Percentiles rank a stretch among this genome's conserved stretches.
These are phyloP conservation scores for Chironomus tentans DNA, from an alignment of 2,888 invertebrate species.

Conservation along the genomic window DNA sequence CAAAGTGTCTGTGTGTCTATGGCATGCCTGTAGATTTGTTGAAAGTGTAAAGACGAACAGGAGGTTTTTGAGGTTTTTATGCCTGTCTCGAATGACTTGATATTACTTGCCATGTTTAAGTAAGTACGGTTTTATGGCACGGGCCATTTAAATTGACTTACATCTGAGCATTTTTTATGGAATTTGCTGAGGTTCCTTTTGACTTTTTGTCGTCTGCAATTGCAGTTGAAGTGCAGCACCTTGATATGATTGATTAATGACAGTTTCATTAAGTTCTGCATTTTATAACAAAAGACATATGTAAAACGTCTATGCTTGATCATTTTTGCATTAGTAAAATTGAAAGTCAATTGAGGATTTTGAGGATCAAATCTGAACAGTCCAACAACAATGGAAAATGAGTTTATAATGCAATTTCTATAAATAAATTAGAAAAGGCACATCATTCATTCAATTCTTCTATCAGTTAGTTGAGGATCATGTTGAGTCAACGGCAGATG, in stretches of 20 bases:
- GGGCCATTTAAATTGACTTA: neutral
- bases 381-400: constrained; percentile 3
- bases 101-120: neutral
- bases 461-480: too few species aligned
- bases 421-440: too few species aligned
- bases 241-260: neutral
- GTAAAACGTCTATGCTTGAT: neutral
- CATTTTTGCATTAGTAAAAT: too few species aligned
- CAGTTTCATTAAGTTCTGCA: neutral
- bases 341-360: too few species aligned
- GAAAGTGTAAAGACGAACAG: neutral
- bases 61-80: neutral
- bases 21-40: neutral
- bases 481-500: too few species aligned
- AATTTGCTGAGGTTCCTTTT: too few species aligned
- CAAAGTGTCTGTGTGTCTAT: neutral
- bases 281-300: neutral
- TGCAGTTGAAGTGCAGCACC: neutral
- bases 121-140: neutral
- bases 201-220: neutral
- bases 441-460: too few species aligned
- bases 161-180: too few species aligned
- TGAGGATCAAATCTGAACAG: neutral
- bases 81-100: neutral
- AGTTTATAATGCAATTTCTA: constrained; percentile 13